Percentiles rank a stretch among this genome's conserved stretches.
phyloP scores from a whole-genome alignment of 2,797 vertebrate genomes.

The Margarornis squamiger region DNA sequence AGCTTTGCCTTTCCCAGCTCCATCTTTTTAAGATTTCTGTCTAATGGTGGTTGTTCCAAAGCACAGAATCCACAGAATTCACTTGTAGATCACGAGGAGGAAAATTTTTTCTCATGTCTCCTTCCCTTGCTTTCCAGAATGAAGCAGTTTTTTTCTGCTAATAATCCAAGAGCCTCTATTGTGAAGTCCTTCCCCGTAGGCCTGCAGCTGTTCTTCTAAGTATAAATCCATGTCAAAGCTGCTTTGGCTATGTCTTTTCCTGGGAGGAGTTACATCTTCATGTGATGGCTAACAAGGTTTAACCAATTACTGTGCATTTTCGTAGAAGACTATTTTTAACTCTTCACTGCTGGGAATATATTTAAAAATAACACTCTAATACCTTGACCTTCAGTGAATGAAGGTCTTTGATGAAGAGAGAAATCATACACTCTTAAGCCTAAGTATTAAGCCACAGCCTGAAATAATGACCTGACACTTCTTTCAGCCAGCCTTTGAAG shows the following conservation, averaged over 20 bases:
- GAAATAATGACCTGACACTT: slow-evolving; percentile 59
- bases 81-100: not conserved
- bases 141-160: not conserved
- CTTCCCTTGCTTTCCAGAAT: not conserved
- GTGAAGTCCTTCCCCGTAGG: not conserved
- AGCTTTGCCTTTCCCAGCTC: slow-evolving; percentile 94
- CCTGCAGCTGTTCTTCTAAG: slow-evolving; percentile 51
- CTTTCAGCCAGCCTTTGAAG: slow-evolving; percentile 37
- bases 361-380: slow-evolving; percentile 74
- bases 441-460: slow-evolving; percentile 28
- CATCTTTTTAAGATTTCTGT: slow-evolving; percentile 74
- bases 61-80: slow-evolving; percentile 16
- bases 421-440: not conserved
- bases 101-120: not conserved
- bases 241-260: slow-evolving; percentile 62
- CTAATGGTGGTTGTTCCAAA: slow-evolving; percentile 7
- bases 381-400: slow-evolving; percentile 56
- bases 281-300: slow-evolving; percentile 70
- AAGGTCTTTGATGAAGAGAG: slow-evolving; percentile 23
- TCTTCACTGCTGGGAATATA: slow-evolving; percentile 36
- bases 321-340: slow-evolving; percentile 66
- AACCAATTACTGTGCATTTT: slow-evolving; percentile 68
- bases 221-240: slow-evolving; percentile 60
- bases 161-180: not conserved
- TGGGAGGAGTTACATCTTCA: slow-evolving; percentile 66